These are phyloP conservation scores for Electrophaes corylata DNA, from an alignment of 2,888 invertebrate genomes.

Conservation along the genomic window DNA sequence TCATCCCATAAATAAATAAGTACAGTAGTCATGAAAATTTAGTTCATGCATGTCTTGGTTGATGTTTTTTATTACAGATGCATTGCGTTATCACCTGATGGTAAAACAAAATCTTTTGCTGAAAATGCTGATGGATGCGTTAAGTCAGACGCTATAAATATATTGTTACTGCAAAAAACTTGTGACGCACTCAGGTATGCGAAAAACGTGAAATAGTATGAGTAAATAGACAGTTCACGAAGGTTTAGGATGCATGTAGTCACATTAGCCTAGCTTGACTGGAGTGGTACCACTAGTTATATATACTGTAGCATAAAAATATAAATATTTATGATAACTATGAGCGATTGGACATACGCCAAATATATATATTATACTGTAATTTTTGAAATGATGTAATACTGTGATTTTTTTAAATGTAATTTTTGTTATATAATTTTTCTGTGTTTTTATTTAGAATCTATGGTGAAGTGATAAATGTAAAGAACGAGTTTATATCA, in stretches of 20 bases:
- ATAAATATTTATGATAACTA: too few relatives aligned
- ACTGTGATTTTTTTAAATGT: too few relatives aligned
- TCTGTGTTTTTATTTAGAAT: conserved; percentile 70
- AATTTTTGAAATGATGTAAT: too few relatives aligned
- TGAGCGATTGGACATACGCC: too few relatives aligned
- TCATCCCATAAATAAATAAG: neutral
- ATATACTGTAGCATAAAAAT: too few relatives aligned
- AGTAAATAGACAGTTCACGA: too few relatives aligned
- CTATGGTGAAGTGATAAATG: conserved; percentile 87
- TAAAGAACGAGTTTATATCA: conserved; percentile 86
- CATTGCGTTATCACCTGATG: conserved; percentile 87
- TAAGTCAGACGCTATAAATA: conserved; percentile 87
- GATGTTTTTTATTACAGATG: conserved; percentile 39
- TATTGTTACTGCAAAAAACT: conserved; percentile 87
- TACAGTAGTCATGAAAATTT: neutral
- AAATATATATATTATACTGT: too few relatives aligned
- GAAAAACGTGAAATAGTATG: neutral
- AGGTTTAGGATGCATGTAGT: too few relatives aligned
- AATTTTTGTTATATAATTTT: too few relatives aligned
- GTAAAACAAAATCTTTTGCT: conserved; percentile 93
- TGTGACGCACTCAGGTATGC: conserved; percentile 21
- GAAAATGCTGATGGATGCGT: conserved; percentile 88
- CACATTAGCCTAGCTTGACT: too few relatives aligned
- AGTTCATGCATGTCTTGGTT: neutral
- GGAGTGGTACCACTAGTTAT: too few relatives aligned